Base-by-base conservation (phyloP, 2,888 invertebrate species). In the Xylocampa areola region DNA sequence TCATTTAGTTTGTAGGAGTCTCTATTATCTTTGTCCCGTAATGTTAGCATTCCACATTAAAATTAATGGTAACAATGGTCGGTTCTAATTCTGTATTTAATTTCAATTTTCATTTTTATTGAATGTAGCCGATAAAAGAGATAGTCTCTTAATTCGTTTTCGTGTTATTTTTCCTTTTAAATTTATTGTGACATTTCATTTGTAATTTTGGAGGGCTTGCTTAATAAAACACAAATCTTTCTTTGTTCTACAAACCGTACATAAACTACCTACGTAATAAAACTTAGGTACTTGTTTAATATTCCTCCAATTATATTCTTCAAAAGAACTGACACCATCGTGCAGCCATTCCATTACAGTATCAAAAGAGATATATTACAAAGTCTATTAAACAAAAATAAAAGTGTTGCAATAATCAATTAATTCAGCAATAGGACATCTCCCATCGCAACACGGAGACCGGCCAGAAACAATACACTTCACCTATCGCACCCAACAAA, bases 401-500 rank as follows among this genome's bases (percentile, higher is more conserved):
- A 72, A 70, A 73, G 54, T 61, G 37, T 55, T 65, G 60, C 65
- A 60, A 55, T 58, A 62, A 68, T 69, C 76, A 68, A 63, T 68
- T 61, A 47, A 73, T 66, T 61, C 57, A 68, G 75, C 72, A 71
- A 80, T 73, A 69, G 69, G 73, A 70, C 70, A 75, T 79, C 68
- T 73, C 69, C 61, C 60, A 71, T 69, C 62, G 70, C 62, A 41
- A 51, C 50, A 65, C 59, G 51, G 68, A 67, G 68, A 64, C 62
- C 75, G 69, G 77, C 75, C 77, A 75, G 76, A 76, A 77, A 82
- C 81, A 80, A 81, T 79, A 68, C 75, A 80, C 67, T 61, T 68
- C 87, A 86, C 87, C 88, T 86, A 87, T 83, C 82, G 69, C 87
- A 83, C 81, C 81, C 84, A 87, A 90, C 85, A 86, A 88, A 86